Base-by-base conservation (phyloP, 1,140 invertebrate genomes). In the Polyergus mexicanus region DNA sequence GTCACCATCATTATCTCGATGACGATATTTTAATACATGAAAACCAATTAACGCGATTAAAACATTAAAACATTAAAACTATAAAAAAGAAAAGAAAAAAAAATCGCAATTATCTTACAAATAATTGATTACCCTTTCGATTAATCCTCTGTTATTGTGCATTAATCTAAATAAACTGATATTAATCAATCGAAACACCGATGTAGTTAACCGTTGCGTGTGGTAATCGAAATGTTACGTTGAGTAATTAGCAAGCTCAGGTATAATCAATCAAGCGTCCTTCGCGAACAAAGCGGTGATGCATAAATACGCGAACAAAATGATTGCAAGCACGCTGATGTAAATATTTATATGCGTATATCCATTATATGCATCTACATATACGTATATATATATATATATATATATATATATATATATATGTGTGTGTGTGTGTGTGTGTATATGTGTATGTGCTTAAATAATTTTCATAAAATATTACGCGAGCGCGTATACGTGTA, bases 181-280 rank as follows among this genome's bases (percentile, higher is more conserved):
- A 80, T 80, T 80, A 68, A 80, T 60, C 54, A 72, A 54, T 72
- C 35, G 68, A 47, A 83, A 74, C 78, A 74, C 44, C 68, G 54
- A 35, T 81, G 51, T n/a, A 83, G 68, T 83, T 83, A 38, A 74
- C 54, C 68, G 56, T 83, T 74, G 54, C 54, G 54, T 83, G 78
- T 25, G 13, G 38, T 83, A 83, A 83, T 83, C 68, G 78, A 74
- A 83, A 83, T 83, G 66, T 83, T 83, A 83, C 54, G 54, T 83
- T 74, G 78, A 83, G 68, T 83, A 83, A 83, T 83, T 83, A 83
- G 56, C 66, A 44, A 56, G 54, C 68, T 74, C 68, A 83, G 78
- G 28, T 47, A 13, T 62, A 83, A 83, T 83, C 66, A 81, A 81
- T 81, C 78, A 83, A 72, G 78, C 41, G 78, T 83, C 25, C 38